Conservation (phyloP, 1,140 invertebrate genomes). For the Brachionus rubens region DNA sequence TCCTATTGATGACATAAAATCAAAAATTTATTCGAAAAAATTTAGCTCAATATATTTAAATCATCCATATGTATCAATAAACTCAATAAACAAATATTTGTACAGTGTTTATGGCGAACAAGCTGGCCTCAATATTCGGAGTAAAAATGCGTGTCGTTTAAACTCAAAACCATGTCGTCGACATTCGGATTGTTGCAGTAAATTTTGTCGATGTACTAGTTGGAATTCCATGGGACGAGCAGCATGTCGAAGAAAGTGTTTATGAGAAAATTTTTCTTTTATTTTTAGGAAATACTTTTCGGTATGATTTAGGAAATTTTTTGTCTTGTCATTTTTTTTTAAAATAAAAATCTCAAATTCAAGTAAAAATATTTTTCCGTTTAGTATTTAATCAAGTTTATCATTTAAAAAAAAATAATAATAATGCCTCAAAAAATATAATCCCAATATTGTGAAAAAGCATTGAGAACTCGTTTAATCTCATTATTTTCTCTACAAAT, state of each 20-base stretch:
- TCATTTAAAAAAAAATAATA: too few relatives aligned
- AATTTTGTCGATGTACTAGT: constrained; percentile 33
- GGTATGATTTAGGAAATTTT: too few relatives aligned
- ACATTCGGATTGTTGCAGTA: constrained; percentile 35
- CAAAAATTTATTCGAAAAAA: not conserved
- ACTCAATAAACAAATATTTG: not conserved
- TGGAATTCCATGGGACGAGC: constrained; percentile 2
- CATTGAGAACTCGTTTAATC: too few relatives aligned
- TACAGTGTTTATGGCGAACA: not conserved
- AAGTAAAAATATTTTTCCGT: too few relatives aligned
- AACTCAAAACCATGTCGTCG: constrained; percentile 12
- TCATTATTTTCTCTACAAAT: too few relatives aligned
- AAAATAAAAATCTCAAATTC: too few relatives aligned
- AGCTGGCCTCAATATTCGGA: not conserved
- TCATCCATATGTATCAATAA: not conserved
- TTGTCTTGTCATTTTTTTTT: too few relatives aligned
- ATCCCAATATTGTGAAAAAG: too few relatives aligned
- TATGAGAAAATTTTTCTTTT: too few relatives aligned
- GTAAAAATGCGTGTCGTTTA: not conserved
- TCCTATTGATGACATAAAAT: not conserved
- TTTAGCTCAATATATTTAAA: not conserved
- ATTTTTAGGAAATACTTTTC: too few relatives aligned
- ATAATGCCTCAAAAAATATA: too few relatives aligned
- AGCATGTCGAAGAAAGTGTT: not conserved
- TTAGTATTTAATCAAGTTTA: too few relatives aligned